phyloP scores from a whole-genome alignment of 2,797 vertebrate genomes.

The Crocodylus rhombifer region DNA sequence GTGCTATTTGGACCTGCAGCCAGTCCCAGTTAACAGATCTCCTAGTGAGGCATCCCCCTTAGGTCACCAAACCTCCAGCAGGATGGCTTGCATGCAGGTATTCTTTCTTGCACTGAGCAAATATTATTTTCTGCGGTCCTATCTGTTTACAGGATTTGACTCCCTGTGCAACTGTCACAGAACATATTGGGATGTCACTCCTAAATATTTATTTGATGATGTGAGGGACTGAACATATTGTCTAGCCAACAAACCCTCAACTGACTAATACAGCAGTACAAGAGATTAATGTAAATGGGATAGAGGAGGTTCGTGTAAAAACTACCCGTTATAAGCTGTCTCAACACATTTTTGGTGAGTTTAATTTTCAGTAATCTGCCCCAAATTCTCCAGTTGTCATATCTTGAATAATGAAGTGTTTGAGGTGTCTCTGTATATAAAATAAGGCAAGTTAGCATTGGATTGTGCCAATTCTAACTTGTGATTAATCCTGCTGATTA shows the following conservation, averaged over 20 bases:
- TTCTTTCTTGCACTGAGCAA: constrained; percentile 44
- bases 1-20: not conserved
- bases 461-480: not conserved
- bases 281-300: not conserved
- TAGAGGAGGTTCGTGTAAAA: not conserved
- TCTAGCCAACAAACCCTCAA: not conserved
- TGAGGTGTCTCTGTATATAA: fast-evolving
- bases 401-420: fast-evolving
- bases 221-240: not conserved
- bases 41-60: fast-evolving
- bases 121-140: constrained; percentile 37
- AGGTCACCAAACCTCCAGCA: too few species aligned
- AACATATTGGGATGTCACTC: not conserved
- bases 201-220: constrained; percentile 19
- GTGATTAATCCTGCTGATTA: not conserved
- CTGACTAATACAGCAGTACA: not conserved
- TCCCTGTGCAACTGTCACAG: constrained; percentile 1
- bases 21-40: not conserved
- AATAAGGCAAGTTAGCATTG: not conserved
- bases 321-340: not conserved
- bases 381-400: fast-evolving
- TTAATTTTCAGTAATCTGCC: not conserved
- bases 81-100: not conserved
- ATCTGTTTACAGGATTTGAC: constrained; percentile 52
- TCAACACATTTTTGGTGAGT: not conserved